Evolutionary conservation across 2,113 vertebrate species (phyloP), one percentile per base, ranked within the genome.

Genomic region (Chroicocephalus ridibundus): DNA sequence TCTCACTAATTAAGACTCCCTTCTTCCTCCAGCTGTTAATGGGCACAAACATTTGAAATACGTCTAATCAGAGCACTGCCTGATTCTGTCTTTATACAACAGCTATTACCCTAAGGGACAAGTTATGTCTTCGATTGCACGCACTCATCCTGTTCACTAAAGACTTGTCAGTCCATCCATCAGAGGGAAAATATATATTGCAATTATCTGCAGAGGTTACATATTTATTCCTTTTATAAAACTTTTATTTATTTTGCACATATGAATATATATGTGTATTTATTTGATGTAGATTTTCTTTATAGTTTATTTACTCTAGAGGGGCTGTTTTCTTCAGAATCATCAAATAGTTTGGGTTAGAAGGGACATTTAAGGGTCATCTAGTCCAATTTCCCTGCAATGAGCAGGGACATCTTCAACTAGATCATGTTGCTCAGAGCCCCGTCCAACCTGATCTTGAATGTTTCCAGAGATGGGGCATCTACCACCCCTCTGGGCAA

Each of bases 1-100:
- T 69, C 57, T 83, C 1, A 0, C 64, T 95, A 96, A 96, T 94
- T 93, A 95, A 52, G 42, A 54, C 38, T 91, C 64, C 20, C 40
- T 89, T 94, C 68, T 91, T 86, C 60, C 46, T 86, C 77, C 90
- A 97, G 81, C 92, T 89, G 69, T 65, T 91, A 86, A 93, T 70
- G 72, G 84, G 83, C 51, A 89, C 76, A 94, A 86, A 91, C 34
- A 77, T 14, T 81, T 94, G 60, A 96, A 93, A 81, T 57, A 82
- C 20, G 60, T 38, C 60, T 86, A 84, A 88, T 86, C 86, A 91
- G 68, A 93, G 14, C 25, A 38, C 49, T 91, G 80, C 25, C 89
- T 92, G 62, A 88, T 88, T 86, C 83, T 83, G 24, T 83, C 71
- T 69, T 86, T 68, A 69, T 44, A 42, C 7, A 95, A 60, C 31